Percentiles rank a stretch among this genome's conserved stretches.
Conservation (phyloP, 2,797 vertebrate genomes). For the Parotocinclus haroldoi region DNA sequence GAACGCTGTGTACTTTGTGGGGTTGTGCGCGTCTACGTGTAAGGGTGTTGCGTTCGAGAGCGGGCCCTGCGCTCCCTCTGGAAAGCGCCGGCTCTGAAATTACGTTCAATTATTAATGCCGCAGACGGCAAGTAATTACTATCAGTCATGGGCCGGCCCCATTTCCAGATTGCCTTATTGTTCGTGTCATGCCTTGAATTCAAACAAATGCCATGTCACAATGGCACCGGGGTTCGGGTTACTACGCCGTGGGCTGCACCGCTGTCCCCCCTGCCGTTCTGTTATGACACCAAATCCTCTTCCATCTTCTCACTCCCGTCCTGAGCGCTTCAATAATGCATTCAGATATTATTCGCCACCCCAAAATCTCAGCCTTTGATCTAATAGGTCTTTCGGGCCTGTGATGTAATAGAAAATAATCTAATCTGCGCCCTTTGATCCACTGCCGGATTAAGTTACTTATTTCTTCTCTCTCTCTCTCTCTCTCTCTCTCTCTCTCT, state of each 20-base stretch:
- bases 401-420: slow-evolving; percentile 72
- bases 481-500: neutral
- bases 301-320: slow-evolving; percentile 57
- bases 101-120: slow-evolving; percentile 93
- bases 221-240: slow-evolving; percentile 70
- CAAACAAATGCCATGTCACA: slow-evolving; percentile 79
- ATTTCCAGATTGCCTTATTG: slow-evolving; percentile 84
- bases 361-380: slow-evolving; percentile 77
- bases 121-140: slow-evolving; percentile 83
- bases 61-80: slow-evolving; percentile 55
- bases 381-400: slow-evolving; percentile 65
- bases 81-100: slow-evolving; percentile 87
- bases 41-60: slow-evolving; percentile 10
- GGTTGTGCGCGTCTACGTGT: no score
- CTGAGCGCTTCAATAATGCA: slow-evolving; percentile 79
- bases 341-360: slow-evolving; percentile 62
- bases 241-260: slow-evolving; percentile 62
- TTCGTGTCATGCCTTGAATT: slow-evolving; percentile 71
- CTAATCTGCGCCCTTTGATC: slow-evolving; percentile 65
- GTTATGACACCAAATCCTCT: slow-evolving; percentile 82
- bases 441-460: slow-evolving; percentile 68
- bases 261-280: slow-evolving; percentile 67
- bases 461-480: slow-evolving; percentile 48
- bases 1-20: neutral
- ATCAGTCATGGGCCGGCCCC: slow-evolving; percentile 78